A percentile compares a stretch with the other conserved stretches of the same genome.
Evolutionary conservation across 2,797 vertebrate genomes (phyloP).

Genomic region (Eremophila alpestris): DNA sequence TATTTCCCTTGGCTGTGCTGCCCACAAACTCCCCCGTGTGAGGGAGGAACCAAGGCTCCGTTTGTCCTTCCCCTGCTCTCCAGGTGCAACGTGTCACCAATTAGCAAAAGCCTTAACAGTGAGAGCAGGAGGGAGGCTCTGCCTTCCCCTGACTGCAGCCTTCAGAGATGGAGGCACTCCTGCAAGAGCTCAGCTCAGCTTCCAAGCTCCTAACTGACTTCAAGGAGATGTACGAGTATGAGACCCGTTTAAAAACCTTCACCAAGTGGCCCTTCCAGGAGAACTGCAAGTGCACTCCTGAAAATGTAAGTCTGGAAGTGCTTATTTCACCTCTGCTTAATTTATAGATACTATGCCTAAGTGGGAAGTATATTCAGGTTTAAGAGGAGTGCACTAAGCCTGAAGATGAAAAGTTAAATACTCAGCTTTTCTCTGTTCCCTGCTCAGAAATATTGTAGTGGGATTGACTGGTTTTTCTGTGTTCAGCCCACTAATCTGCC

Average conservation of each 20-base stretch:
- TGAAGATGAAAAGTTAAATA: not conserved
- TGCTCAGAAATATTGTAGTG: not conserved
- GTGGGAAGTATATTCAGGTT: not conserved
- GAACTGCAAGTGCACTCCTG: slow-evolving; percentile 83
- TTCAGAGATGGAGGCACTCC: not conserved
- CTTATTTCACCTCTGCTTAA: not conserved
- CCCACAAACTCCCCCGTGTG: not conserved
- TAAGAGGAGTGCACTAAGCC: accelerated
- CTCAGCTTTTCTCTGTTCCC: not conserved
- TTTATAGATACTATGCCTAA: not conserved
- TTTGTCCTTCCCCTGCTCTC: not conserved
- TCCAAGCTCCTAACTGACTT: slow-evolving; percentile 51
- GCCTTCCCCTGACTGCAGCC: accelerated
- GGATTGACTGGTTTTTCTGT: not conserved
- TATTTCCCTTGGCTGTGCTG: not conserved
- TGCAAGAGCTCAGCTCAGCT: not conserved
- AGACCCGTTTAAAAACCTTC: slow-evolving; percentile 79
- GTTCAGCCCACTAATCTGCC: not conserved
- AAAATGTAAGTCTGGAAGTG: slow-evolving; percentile 73
- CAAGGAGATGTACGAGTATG: slow-evolving; percentile 79
- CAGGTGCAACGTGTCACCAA: slow-evolving; percentile 14
- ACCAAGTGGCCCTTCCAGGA: slow-evolving; percentile 83
- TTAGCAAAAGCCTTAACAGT: not conserved
- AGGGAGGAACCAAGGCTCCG: not conserved
- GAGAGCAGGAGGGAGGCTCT: not conserved